Percentiles rank a stretch among this genome's conserved stretches.
Evolutionary conservation across 2,797 vertebrate species (phyloP).

Genomic region (Parauchenoglanis ngamensis): DNA sequence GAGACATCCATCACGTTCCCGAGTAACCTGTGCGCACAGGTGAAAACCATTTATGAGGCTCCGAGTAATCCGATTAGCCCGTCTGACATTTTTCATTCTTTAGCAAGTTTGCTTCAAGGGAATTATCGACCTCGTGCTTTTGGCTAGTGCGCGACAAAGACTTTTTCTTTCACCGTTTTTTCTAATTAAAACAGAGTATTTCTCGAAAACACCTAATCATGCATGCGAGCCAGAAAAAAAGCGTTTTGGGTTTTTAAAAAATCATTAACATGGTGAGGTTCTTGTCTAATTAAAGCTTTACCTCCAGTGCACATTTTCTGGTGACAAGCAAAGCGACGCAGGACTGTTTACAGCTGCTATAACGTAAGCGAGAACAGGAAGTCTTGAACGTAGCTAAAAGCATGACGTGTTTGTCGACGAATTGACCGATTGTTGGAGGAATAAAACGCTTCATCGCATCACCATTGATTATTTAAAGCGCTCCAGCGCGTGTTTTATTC

Average conservation of each 20-base stretch:
- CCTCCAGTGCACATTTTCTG: background rate
- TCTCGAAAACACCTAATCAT: no score
- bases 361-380: background rate
- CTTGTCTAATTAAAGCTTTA: background rate
- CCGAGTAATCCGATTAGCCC: conserved; percentile 43
- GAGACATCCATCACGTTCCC: conserved; percentile 40
- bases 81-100: conserved; percentile 32
- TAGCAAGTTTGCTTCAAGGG: background rate
- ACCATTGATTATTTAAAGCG: background rate
- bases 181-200: background rate
- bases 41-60: conserved; percentile 27
- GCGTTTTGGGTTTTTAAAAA: background rate
- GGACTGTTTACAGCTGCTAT: no score
- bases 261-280: background rate
- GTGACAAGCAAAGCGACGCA: background rate
- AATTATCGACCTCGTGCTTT: background rate
- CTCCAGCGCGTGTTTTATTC: background rate
- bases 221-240: no score
- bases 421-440: no score
- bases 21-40: conserved; percentile 21
- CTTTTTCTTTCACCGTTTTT: no score
- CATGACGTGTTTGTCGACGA: no score
- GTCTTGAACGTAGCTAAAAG: background rate
- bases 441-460: no score
- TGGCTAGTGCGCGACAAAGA: background rate